Evolutionary conservation across 1,140 invertebrate genomes (phyloP).

Genomic region (Ladona fulva): DNA sequence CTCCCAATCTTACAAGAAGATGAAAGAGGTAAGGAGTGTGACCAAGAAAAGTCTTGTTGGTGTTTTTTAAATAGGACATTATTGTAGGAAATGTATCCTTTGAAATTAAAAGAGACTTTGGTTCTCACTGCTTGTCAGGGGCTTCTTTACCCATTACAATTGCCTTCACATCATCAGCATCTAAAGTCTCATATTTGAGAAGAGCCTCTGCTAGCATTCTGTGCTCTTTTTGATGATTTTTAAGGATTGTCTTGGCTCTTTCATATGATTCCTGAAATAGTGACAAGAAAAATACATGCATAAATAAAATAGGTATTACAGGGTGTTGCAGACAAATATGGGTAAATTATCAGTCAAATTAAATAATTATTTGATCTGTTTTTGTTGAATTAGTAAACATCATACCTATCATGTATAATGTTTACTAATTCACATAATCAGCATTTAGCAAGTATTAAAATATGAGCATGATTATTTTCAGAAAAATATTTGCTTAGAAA

Average conservation of each 20-base stretch:
- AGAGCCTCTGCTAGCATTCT: conserved; percentile 86
- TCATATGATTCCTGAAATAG: conserved; percentile 86
- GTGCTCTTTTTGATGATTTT: conserved; percentile 80
- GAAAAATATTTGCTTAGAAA: too few species aligned
- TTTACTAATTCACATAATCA: too few species aligned
- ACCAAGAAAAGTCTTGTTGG: not conserved
- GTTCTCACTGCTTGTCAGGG: conserved; percentile 28
- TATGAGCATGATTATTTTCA: too few species aligned
- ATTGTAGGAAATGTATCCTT: not conserved
- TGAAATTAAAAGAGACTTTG: not conserved
- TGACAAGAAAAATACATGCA: too few species aligned
- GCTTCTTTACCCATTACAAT: conserved; percentile 56
- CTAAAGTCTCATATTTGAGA: conserved; percentile 92
- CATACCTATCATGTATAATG: too few species aligned
- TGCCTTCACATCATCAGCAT: conserved; percentile 84
- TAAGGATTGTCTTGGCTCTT: conserved; percentile 81
- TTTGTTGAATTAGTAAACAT: too few species aligned
- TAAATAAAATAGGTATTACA: too few species aligned
- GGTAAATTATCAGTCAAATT: too few species aligned
- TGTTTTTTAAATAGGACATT: not conserved
- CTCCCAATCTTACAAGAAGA: not conserved
- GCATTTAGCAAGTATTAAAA: too few species aligned
- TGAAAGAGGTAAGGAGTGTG: not conserved
- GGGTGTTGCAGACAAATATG: too few species aligned
- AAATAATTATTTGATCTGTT: too few species aligned